Evolutionary conservation across 2,888 invertebrate species (phyloP).

Genomic region (Emmelina monodactyla): DNA sequence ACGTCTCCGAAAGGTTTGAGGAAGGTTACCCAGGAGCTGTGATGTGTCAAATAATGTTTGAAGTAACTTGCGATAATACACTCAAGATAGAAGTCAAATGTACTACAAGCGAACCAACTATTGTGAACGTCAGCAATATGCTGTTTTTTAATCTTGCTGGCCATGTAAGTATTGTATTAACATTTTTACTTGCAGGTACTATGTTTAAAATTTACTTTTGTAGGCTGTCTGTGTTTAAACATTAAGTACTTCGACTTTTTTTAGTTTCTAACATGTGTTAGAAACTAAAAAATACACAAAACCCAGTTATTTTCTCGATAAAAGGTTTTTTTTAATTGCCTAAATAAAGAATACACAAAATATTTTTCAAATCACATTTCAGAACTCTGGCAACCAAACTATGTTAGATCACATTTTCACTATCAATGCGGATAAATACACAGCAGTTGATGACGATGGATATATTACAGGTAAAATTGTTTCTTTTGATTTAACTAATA

Average conservation of each 20-base stretch:
- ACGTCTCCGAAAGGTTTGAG: slow-evolving; percentile 79
- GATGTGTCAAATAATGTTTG: slow-evolving; percentile 73
- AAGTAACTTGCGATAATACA: slow-evolving; percentile 76
- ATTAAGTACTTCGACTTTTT: too few species aligned
- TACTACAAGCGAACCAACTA: slow-evolving; percentile 78
- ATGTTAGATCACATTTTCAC: slow-evolving; percentile 74
- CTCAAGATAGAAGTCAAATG: slow-evolving; percentile 80
- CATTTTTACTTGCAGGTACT: too few species aligned
- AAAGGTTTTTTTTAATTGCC: too few species aligned
- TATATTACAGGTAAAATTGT: slow-evolving; percentile 73
- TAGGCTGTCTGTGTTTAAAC: too few species aligned
- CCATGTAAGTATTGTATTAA: slow-evolving; percentile 78
- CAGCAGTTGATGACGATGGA: slow-evolving; percentile 73
- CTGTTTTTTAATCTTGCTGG: slow-evolving; percentile 93
- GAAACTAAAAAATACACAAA: too few species aligned
- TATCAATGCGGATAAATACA: slow-evolving; percentile 80
- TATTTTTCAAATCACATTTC: too few species aligned
- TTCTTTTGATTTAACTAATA: too few species aligned
- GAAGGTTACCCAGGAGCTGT: slow-evolving; percentile 92
- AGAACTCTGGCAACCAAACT: slow-evolving; percentile 69
- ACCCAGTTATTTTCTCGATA: too few species aligned
- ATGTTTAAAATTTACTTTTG: too few species aligned
- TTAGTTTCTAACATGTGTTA: too few species aligned
- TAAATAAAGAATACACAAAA: too few species aligned
- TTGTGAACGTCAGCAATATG: slow-evolving; percentile 87